phyloP scores from a whole-genome alignment of 2,113 vertebrate genomes.

The Rhea americana region DNA sequence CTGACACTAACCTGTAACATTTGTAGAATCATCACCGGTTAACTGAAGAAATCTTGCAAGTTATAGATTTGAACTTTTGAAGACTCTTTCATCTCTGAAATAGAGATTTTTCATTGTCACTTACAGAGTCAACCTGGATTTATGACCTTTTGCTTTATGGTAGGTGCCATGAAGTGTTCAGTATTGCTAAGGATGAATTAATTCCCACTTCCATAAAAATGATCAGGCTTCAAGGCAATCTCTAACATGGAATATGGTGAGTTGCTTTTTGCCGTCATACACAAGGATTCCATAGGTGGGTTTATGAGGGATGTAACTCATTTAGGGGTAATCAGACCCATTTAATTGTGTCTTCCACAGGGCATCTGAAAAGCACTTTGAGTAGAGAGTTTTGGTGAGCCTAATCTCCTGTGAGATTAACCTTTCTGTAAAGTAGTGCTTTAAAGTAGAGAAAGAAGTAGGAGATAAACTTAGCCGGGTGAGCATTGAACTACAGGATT shows the following conservation, averaged over 20 bases:
- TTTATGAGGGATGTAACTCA: background rate
- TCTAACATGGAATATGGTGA: background rate
- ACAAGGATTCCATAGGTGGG: accelerated
- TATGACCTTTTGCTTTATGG: background rate
- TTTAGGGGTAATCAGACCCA: background rate
- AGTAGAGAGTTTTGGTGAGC: background rate
- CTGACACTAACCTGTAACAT: background rate
- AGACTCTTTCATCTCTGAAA: background rate
- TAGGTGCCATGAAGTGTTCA: background rate
- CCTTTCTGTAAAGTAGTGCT: background rate
- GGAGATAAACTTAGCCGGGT: accelerated
- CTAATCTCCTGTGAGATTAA: background rate
- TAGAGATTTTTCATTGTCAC: background rate
- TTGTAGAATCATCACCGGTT: background rate
- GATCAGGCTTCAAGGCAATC: background rate
- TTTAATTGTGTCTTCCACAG: background rate
- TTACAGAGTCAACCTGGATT: background rate
- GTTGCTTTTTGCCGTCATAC: background rate
- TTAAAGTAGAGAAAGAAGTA: background rate
- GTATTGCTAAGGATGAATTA: background rate
- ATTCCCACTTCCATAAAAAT: background rate
- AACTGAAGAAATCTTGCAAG: constrained; percentile 5
- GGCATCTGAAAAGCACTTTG: background rate
- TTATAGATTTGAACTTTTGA: background rate
- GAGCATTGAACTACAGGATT: background rate